Conservation (phyloP, 2,797 vertebrate species). For the Tapirus indicus region DNA sequence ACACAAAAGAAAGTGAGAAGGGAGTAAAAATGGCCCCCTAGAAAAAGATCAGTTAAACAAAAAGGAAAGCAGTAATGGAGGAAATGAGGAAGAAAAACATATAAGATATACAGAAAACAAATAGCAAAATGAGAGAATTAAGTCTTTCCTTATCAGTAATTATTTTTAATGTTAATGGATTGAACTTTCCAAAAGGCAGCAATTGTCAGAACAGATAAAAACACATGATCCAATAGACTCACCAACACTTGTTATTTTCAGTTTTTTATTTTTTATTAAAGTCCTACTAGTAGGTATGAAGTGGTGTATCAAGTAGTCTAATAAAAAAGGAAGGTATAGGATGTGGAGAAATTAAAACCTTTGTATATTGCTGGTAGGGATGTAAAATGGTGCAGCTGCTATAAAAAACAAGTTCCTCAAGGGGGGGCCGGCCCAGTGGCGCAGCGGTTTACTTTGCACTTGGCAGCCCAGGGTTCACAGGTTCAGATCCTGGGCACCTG, state of each 20-base stretch:
- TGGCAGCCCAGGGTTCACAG: no score
- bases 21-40: not conserved
- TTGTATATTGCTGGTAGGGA: not conserved
- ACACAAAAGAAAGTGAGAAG: not conserved
- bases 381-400: not conserved
- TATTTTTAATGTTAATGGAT: not conserved
- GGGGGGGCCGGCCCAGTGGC: no score
- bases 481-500: no score
- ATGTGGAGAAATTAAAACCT: not conserved
- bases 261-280: not conserved
- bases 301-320: not conserved
- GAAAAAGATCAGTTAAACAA: not conserved
- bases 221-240: not conserved
- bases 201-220: not conserved
- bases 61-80: not conserved
- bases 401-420: not conserved
- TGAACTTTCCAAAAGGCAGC: not conserved
- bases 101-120: not conserved
- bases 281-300: not conserved
- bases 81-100: not conserved
- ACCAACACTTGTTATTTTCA: not conserved
- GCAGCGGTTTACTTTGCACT: no score
- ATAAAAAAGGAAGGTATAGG: not conserved
- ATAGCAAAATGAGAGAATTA: not conserved
- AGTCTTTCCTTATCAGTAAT: not conserved